A percentile compares a stretch with the other conserved stretches of the same genome.
Evolutionary conservation across 1,140 invertebrate species (phyloP).

Genomic region (Leptopilina boulardi): DNA sequence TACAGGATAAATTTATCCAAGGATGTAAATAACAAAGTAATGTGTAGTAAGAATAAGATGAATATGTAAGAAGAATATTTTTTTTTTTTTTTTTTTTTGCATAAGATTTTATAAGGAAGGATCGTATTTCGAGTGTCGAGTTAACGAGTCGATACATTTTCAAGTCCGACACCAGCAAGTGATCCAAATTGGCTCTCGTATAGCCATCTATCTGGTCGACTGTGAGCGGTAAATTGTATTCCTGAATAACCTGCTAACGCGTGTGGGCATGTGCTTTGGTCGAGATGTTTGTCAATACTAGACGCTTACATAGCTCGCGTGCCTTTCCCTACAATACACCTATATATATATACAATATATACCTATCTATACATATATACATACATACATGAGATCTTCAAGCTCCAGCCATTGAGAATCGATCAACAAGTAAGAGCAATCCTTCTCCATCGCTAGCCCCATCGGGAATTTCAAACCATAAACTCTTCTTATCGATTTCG

Average conservation of each 20-base stretch:
- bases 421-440: constrained; percentile 28
- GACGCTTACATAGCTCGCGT: constrained; percentile 29
- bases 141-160: constrained; percentile 33
- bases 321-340: neutral
- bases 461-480: constrained; percentile 19
- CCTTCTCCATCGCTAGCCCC: neutral
- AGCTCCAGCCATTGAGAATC: constrained; percentile 12
- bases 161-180: constrained; percentile 29
- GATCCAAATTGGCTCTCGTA: constrained; percentile 24
- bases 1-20: neutral
- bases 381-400: neutral
- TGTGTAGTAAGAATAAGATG: neutral
- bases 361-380: too few relatives aligned
- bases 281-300: constrained; percentile 26
- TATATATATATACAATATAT: neutral
- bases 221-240: constrained; percentile 26
- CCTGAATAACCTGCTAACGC: constrained; percentile 30
- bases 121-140: constrained; percentile 27
- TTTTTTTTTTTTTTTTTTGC: neutral
- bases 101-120: neutral
- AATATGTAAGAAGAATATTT: neutral
- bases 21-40: constrained; percentile 13
- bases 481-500: constrained; percentile 25
- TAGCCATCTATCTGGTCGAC: neutral
- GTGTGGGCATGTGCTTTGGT: constrained; percentile 20